Conservation (phyloP, 2,797 vertebrate genomes). For the Channallabes apus region DNA sequence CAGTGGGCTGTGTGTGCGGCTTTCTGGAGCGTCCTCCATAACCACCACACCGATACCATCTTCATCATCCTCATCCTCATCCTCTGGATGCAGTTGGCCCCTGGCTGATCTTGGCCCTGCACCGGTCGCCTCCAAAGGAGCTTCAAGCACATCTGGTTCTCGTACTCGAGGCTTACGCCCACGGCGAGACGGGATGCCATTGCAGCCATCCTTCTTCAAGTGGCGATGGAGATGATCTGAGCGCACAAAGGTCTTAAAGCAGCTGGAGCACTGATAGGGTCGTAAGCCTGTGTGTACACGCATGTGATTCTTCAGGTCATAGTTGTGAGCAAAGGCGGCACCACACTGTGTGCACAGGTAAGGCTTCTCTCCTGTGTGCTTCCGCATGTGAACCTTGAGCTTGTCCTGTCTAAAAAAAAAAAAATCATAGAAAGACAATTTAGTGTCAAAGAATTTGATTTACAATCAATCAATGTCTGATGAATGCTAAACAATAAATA, state of each 20-base stretch:
- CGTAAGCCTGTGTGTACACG: conserved; percentile 96
- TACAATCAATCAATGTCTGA: too few species aligned
- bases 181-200: conserved; percentile 89
- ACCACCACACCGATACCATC: conserved; percentile 42
- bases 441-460: not conserved
- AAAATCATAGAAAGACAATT: conserved; percentile 28
- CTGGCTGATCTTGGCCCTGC: conserved; percentile 66
- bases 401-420: conserved; percentile 89
- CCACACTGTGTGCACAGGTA: conserved; percentile 97
- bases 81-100: conserved; percentile 70
- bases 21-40: conserved; percentile 54
- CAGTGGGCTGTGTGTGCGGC: conserved; percentile 69
- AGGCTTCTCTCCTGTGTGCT: conserved; percentile 98
- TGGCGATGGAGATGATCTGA: conserved; percentile 98
- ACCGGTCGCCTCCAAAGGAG: conserved; percentile 60
- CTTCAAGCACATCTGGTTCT: conserved; percentile 73
- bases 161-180: conserved; percentile 89
- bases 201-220: conserved; percentile 98
- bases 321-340: conserved; percentile 97
- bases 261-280: conserved; percentile 98
- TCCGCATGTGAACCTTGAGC: conserved; percentile 98
- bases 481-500: not conserved
- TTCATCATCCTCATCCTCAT: conserved; percentile 57
- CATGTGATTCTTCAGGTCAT: conserved; percentile 99
- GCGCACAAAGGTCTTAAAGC: conserved; percentile 97